Conservation (phyloP, 2,113 vertebrate genomes). For the Paramormyrops kingsleyae region DNA sequence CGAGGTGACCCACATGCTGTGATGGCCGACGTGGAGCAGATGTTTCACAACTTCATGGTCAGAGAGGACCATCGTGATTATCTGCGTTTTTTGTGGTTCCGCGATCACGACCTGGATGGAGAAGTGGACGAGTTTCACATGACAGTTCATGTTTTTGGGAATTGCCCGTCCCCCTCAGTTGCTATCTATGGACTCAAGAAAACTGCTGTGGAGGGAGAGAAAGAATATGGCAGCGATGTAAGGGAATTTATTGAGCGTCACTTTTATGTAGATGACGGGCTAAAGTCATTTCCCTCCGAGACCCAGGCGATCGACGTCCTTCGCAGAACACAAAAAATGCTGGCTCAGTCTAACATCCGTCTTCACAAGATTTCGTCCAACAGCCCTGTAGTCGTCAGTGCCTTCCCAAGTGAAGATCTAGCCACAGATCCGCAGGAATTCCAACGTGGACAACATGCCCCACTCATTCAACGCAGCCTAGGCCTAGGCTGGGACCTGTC, state of each 20-base stretch:
- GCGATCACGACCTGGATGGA: background rate
- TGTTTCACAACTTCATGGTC: constrained; percentile 25
- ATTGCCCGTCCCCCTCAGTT: constrained; percentile 1
- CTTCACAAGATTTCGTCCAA: constrained; percentile 7
- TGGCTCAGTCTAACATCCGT: background rate
- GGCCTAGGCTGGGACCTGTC: constrained; percentile 8
- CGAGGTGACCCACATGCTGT: background rate
- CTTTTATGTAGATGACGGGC: constrained; percentile 21
- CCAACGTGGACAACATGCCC: background rate
- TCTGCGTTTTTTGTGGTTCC: constrained; percentile 14
- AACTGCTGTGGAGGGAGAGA: constrained; percentile 15
- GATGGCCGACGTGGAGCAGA: background rate
- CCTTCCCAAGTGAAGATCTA: constrained; percentile 7
- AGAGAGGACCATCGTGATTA: constrained; percentile 21
- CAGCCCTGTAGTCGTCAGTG: background rate
- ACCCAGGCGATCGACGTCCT: constrained; percentile 9
- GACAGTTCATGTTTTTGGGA: background rate
- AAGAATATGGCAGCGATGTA: constrained; percentile 10
- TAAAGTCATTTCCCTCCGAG: constrained; percentile 15
- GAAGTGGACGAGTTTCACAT: background rate
- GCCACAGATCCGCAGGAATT: constrained; percentile 4
- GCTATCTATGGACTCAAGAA: constrained; percentile 15
- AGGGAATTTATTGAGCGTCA: background rate
- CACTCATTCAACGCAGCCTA: background rate
- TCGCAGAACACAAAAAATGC: constrained; percentile 15